A percentile compares a stretch with the other conserved stretches of the same genome.
phyloP scores from a whole-genome alignment of 2,113 vertebrate genomes.

The Zootoca vivipara region DNA sequence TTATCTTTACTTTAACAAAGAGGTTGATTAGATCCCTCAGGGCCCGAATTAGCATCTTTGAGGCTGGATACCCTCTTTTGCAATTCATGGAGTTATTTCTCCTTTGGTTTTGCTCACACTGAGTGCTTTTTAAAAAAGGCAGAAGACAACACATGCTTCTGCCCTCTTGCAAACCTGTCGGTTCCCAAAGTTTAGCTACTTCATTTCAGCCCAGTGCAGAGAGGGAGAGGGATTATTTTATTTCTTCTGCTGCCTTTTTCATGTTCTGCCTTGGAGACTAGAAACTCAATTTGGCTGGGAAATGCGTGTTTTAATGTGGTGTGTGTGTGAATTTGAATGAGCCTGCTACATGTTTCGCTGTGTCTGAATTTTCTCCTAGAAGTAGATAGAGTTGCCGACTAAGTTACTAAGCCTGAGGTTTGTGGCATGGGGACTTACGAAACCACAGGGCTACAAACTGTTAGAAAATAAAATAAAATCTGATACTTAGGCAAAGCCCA shows the following conservation, averaged over 20 bases:
- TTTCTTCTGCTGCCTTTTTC: slow-evolving; percentile 42
- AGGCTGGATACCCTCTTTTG: slow-evolving; percentile 74
- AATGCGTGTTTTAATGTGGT: neutral
- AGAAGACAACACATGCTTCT: slow-evolving; percentile 28
- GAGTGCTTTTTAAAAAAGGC: slow-evolving; percentile 42
- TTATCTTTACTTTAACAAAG: slow-evolving; percentile 83
- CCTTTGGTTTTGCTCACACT: slow-evolving; percentile 65
- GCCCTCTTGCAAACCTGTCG: slow-evolving; percentile 46
- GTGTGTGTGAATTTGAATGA: neutral
- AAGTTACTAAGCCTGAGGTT: neutral
- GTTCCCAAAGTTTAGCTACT: slow-evolving; percentile 61
- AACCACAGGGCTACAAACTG: too few relatives aligned
- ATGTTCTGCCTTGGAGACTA: slow-evolving; percentile 34
- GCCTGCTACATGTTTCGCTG: neutral
- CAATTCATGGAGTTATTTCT: slow-evolving; percentile 77
- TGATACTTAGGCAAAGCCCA: neutral
- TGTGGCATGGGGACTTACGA: neutral
- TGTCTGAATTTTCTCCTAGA: neutral
- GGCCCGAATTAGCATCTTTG: slow-evolving; percentile 79
- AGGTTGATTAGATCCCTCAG: slow-evolving; percentile 79
- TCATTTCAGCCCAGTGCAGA: slow-evolving; percentile 22
- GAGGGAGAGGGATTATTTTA: neutral
- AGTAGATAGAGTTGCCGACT: neutral
- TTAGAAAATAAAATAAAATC: too few relatives aligned
- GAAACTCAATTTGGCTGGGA: neutral